phyloP scores from a whole-genome alignment of 2,888 invertebrate species.

The Marronus borbonicus region DNA sequence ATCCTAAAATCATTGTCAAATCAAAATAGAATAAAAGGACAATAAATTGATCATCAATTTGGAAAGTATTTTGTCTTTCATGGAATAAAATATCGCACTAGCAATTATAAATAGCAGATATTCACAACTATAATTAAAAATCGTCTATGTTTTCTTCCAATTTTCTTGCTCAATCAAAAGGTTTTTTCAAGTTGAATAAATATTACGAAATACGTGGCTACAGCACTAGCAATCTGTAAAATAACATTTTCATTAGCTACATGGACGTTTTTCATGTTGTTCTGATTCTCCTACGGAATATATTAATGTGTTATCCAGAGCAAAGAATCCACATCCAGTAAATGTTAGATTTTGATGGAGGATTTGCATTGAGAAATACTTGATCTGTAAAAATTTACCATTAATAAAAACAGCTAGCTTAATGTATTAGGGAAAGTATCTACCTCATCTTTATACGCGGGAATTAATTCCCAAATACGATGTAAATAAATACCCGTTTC shows the following conservation, averaged over 20 bases:
- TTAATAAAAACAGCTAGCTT: not conserved
- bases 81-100: too few species aligned
- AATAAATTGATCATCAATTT: too few species aligned
- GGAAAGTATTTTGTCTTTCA: too few species aligned
- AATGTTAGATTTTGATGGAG: constrained; percentile 58
- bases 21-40: too few species aligned
- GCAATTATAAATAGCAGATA: too few species aligned
- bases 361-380: constrained; percentile 59
- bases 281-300: constrained; percentile 56
- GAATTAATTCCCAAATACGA: constrained; percentile 53
- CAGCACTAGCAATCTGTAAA: constrained; percentile 47
- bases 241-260: not conserved
- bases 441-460: constrained; percentile 54
- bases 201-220: constrained; percentile 55
- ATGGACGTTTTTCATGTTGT: not conserved
- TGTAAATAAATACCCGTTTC: constrained; percentile 56
- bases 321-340: constrained; percentile 59
- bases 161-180: not conserved
- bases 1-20: too few species aligned
- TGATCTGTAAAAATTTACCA: constrained; percentile 54
- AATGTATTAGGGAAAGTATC: constrained; percentile 19
- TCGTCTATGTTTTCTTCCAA: too few species aligned
- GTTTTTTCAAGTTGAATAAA: constrained; percentile 53
- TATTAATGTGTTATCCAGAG: constrained; percentile 58
- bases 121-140: too few species aligned